Conservation (phyloP, 2,888 invertebrate species). For the Perdita meconis region DNA sequence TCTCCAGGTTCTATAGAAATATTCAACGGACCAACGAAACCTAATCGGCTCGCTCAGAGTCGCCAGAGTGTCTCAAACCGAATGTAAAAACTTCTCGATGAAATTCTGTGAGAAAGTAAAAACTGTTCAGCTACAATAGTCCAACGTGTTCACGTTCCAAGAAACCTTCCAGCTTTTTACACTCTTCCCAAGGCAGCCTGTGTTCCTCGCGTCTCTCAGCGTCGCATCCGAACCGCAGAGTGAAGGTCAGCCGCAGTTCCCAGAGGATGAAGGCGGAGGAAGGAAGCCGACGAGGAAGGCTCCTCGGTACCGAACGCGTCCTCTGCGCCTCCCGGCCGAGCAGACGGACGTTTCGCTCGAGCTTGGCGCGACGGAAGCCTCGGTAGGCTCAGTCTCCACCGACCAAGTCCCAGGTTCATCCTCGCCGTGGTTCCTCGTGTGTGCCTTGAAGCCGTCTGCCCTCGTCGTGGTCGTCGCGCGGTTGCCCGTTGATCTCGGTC, state of each 20-base stretch:
- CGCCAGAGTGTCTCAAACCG: no score
- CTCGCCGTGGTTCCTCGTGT: slow-evolving; percentile 56
- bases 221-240: no score
- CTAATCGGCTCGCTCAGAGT: neutral
- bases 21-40: neutral
- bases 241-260: no score
- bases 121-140: no score
- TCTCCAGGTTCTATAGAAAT: neutral
- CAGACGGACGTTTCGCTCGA: slow-evolving; percentile 4
- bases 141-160: no score
- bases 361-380: neutral
- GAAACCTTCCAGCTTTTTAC: no score
- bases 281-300: no score
- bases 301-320: slow-evolving; percentile 9
- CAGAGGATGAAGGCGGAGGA: no score
- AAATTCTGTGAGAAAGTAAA: no score
- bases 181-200: no score
- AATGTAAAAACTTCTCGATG: no score
- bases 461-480: slow-evolving; percentile 36
- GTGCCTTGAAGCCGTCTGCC: slow-evolving; percentile 48
- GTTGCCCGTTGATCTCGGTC: slow-evolving; percentile 9
- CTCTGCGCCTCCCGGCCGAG: neutral
- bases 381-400: neutral
- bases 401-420: slow-evolving; percentile 50
- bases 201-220: no score